Base-by-base conservation (phyloP, 1,140 invertebrate genomes). In the Panulirus ornatus region DNA sequence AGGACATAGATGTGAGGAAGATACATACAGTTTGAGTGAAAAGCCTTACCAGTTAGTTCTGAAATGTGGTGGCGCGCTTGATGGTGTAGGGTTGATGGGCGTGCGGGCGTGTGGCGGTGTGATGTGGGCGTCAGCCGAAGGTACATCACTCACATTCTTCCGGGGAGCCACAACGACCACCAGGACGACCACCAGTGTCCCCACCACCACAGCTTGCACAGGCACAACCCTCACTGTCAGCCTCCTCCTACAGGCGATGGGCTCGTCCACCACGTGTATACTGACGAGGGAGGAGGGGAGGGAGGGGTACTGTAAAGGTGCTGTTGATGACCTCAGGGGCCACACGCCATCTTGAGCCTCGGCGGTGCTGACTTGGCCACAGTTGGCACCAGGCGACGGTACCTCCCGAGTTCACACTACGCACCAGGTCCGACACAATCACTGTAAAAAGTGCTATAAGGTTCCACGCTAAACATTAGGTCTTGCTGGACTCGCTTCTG, bases 401-500 rank as follows among this genome's bases (percentile, higher is more conserved):
- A n/a, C 5, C 40, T 73, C 66, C 58, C 47, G 63, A 8, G 63
- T 40, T 71, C 42, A 27, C 40, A 84, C 83, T 51, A 73, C 8
- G 66, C 66, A 51, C 83, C 83, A 84, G 83, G 83, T 73, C 83
- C 83, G 16, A 84, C 83, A 73, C 83, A 84, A 73, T 84, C 83
- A 51, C 83, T 84, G 70, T 73, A 84, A 42, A 78, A 78, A 78
- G 83, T 84, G 27, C 58, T 51, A 71, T 36, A 42, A 70, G 22
- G 40, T 34, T 84, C 40, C 73, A 71, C 66, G 83, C 34, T 73
- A 71, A 84, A 84, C 83, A 84, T 84, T 44, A 73, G 66, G 66
- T 84, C 44, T 70, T 11, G 6, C 34, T 84, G 19, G 58, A 66
- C 58, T 66, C 9, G 27, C 58, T 66, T n/a, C n/a, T 30, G 58